A percentile compares a stretch with the other conserved stretches of the same genome.
Conservation (phyloP, 2,888 invertebrate species). For the Adelphocoris suturalis region DNA sequence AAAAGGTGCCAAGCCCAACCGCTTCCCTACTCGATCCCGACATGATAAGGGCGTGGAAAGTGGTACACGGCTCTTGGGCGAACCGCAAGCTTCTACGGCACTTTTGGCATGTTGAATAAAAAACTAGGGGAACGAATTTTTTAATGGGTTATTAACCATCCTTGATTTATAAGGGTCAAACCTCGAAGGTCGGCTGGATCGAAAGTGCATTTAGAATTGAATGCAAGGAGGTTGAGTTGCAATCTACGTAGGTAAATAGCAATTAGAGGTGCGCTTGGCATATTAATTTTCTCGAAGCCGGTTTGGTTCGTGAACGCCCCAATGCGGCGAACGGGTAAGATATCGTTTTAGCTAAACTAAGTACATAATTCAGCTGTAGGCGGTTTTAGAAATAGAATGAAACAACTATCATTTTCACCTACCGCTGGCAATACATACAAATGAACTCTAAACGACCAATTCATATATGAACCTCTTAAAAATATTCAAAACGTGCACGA, state of each 20-base stretch:
- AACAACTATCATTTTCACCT: too few relatives aligned
- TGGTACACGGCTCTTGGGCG: background rate
- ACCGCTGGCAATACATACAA: too few relatives aligned
- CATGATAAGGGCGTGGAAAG: background rate
- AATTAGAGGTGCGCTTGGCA: background rate
- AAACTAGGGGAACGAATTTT: background rate
- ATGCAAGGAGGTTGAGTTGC: background rate
- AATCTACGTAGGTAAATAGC: background rate
- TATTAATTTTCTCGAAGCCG: slow-evolving; percentile 23
- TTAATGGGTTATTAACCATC: background rate
- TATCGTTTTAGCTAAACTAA: too few relatives aligned
- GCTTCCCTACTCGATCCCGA: background rate
- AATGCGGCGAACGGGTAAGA: background rate
- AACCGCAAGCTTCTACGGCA: background rate
- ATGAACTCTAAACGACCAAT: too few relatives aligned
- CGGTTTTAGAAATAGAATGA: too few relatives aligned
- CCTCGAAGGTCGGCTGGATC: background rate
- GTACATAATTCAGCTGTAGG: too few relatives aligned
- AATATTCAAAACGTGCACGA: too few relatives aligned
- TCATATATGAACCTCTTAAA: too few relatives aligned
- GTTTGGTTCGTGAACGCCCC: background rate
- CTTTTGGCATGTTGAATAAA: background rate
- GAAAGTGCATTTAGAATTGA: background rate
- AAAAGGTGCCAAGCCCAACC: slow-evolving; percentile 6
- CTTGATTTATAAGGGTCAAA: slow-evolving; percentile 25